Evolutionary conservation across 1,140 invertebrate genomes (phyloP), one percentile per base, ranked within the genome.

Genomic region (Drosophila malerkotliana): DNA sequence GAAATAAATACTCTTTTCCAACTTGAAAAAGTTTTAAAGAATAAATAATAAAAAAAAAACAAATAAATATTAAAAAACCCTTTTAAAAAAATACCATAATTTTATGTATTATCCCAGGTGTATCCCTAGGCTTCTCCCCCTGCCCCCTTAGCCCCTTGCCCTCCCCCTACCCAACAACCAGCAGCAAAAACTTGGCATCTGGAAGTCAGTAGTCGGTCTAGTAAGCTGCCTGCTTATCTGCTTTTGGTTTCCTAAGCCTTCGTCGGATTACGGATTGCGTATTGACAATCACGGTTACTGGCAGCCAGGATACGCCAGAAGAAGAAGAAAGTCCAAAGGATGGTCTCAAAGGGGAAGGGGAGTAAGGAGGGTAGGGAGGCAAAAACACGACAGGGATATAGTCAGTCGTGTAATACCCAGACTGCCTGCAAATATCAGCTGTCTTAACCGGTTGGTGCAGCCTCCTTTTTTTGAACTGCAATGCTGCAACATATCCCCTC

Each of bases 241-340:
- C 51, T 18, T 69, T 68, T 26, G 63, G 62, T 68, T 68, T 68
- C 51, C 49, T 68, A 69, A 69, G 66, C 66, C 49, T 56, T 67
- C 62, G 48, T 39, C 62, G 66, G 62, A 68, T 67, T 68, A 68
- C 66, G 63, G 51, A 68, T 69, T 69, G 66, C 66, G 60, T 67
- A 67, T 67, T 67, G 63, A 67, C 63, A 67, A 67, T 67, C 63
- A 67, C 60, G 47, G 60, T 30, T 52, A 45, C 26, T 44, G 45
- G 58, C 63, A 62, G 45, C 45, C 56, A 28, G 32, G 18, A 14
- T 7, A 15, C 41, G 39, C 3, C 1, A 18, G 1, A 18, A 18
- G 18, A n/a, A 7, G 30, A 34, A 8, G 10, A 10, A 3, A 8
- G 3, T 10, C 9, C 32, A 34, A 10, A 34, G 10, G 8, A 7